These are phyloP conservation scores for Oriolus oriolus DNA, from an alignment of 2,113 vertebrate species.

Conservation along the genomic window DNA sequence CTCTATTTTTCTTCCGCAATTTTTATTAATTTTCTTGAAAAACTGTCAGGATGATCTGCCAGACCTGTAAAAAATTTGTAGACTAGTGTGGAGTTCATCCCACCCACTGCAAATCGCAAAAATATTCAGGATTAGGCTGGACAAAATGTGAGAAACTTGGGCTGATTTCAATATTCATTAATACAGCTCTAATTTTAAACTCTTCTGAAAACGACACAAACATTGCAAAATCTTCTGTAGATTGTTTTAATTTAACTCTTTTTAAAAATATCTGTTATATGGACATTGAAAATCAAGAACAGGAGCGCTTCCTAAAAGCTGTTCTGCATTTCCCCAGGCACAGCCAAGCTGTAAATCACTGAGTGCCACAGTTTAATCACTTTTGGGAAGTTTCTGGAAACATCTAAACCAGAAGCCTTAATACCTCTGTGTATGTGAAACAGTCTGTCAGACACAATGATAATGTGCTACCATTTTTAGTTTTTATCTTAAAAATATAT, in stretches of 20 bases:
- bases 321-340: neutral
- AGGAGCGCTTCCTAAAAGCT: neutral
- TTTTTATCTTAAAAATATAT: neutral
- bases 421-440: neutral
- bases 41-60: neutral
- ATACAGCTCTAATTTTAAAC: neutral
- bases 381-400: neutral
- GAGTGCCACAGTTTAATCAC: neutral
- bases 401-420: neutral
- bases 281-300: neutral
- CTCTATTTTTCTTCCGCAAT: neutral
- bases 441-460: neutral
- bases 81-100: neutral
- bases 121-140: neutral
- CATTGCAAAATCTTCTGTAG: neutral
- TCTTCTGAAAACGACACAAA: neutral
- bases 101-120: neutral
- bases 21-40: neutral
- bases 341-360: neutral
- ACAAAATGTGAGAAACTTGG: neutral
- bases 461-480: neutral
- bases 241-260: neutral
- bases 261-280: fast-evolving
- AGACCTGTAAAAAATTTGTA: neutral
- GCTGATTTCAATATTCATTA: neutral